phyloP scores from a whole-genome alignment of 2,888 invertebrate genomes.

The Scaptomyza reducta region DNA sequence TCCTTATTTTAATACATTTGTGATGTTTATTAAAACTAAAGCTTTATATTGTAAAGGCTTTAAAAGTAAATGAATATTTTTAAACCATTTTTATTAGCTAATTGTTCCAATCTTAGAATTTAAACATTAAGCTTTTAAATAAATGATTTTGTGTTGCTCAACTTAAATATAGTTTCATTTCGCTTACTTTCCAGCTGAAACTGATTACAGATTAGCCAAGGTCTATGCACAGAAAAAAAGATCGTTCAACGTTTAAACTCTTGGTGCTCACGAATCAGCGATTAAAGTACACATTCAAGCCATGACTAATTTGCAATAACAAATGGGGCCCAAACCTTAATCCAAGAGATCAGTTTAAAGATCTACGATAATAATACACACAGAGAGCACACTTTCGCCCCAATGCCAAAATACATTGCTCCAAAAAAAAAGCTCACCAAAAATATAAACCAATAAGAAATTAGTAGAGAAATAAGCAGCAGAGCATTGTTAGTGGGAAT shows the following conservation, averaged over 20 bases:
- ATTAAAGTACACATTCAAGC: slow-evolving; percentile 32
- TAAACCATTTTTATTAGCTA: too few species aligned
- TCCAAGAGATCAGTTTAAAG: slow-evolving; percentile 12
- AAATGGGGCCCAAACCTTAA: slow-evolving; percentile 11
- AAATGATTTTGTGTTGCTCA: neutral
- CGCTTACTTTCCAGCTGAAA: neutral
- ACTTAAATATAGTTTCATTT: neutral
- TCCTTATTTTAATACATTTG: too few species aligned
- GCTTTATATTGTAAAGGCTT: too few species aligned
- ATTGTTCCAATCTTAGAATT: too few species aligned
- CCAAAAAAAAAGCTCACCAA: slow-evolving; percentile 1
- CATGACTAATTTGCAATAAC: slow-evolving; percentile 40
- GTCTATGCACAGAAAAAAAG: neutral
- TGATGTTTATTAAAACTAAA: too few species aligned
- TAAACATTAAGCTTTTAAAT: too few species aligned
- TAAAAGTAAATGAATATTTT: too few species aligned
- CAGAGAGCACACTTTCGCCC: slow-evolving; percentile 58
- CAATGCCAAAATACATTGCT: slow-evolving; percentile 33
- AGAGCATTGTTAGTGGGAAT: slow-evolving; percentile 70
- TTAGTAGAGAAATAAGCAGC: slow-evolving; percentile 49
- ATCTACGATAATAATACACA: slow-evolving; percentile 14
- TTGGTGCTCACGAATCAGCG: slow-evolving; percentile 40
- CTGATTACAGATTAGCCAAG: slow-evolving; percentile 1
- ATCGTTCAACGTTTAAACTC: slow-evolving; percentile 1
- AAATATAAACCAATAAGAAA: slow-evolving; percentile 34